Conservation (phyloP, 1,140 invertebrate genomes). For the Drosophila chauvacae region DNA sequence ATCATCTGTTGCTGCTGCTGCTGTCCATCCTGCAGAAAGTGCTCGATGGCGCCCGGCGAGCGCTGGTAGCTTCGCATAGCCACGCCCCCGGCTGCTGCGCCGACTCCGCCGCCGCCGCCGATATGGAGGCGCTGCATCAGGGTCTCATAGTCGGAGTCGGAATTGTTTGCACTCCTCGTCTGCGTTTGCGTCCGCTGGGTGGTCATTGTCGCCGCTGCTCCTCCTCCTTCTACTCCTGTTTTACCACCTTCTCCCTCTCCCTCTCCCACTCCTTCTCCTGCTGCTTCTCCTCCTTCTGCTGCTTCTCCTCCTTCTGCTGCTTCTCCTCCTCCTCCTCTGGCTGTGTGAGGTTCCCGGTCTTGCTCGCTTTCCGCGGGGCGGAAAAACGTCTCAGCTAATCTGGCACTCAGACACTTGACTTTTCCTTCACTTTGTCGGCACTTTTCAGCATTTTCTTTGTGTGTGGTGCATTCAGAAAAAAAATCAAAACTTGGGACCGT, state of each 20-base stretch:
- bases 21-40: conserved; percentile 62
- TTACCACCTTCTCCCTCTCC: conserved; percentile 7
- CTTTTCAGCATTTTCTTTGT: conserved; percentile 40
- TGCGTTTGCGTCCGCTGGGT: conserved; percentile 65
- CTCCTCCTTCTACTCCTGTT: conserved; percentile 3
- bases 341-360: conserved; percentile 20
- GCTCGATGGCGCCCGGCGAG: conserved; percentile 60
- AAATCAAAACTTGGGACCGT: conserved; percentile 33
- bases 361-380: conserved; percentile 16
- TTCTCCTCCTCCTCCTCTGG: conserved; percentile 6
- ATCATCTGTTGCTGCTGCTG: conserved; percentile 36
- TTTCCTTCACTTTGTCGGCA: conserved; percentile 20
- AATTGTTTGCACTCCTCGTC: conserved; percentile 54
- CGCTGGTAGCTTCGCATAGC: conserved; percentile 51
- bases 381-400: conserved; percentile 12
- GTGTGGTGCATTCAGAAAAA: conserved; percentile 15
- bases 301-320: background rate
- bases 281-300: background rate
- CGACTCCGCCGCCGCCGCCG: conserved; percentile 7
- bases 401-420: conserved; percentile 20
- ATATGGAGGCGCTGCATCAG: conserved; percentile 81
- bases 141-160: conserved; percentile 74
- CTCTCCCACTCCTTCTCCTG: background rate
- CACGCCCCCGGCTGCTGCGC: conserved; percentile 15
- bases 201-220: conserved; percentile 52